phyloP scores from a whole-genome alignment of 2,888 invertebrate genomes.

The Euphydryas editha region DNA sequence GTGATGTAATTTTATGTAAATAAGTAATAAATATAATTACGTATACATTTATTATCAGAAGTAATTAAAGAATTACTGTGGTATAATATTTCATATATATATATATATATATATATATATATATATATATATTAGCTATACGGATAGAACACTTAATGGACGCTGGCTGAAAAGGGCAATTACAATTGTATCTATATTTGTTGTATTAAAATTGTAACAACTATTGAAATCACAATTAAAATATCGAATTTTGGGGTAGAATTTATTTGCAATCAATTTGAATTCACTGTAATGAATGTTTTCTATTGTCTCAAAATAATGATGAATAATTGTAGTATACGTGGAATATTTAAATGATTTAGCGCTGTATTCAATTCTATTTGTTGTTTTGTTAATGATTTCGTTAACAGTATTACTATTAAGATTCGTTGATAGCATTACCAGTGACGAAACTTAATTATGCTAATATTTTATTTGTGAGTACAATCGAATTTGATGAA shows the following conservation, averaged over 20 bases:
- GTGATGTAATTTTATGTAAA: too few species aligned
- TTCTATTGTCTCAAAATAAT: neutral
- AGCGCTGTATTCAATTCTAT: neutral
- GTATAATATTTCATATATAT: too few species aligned
- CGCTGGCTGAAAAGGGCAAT: too few species aligned
- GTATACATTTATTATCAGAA: too few species aligned
- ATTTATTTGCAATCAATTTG: constrained; percentile 1
- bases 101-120: too few species aligned
- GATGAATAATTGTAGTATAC: neutral
- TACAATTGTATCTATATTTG: too few species aligned
- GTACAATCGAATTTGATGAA: neutral
- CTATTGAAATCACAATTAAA: neutral
- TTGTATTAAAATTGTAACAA: too few species aligned
- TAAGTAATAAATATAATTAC: too few species aligned
- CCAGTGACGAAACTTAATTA: neutral
- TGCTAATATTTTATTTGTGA: neutral
- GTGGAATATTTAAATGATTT: neutral
- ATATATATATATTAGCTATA: too few species aligned
- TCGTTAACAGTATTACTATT: neutral
- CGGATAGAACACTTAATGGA: too few species aligned
- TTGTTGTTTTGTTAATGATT: neutral
- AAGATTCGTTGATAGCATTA: neutral
- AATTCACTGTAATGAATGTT: neutral
- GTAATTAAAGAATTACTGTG: too few species aligned
- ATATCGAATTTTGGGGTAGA: neutral